Evolutionary conservation across 1,140 invertebrate genomes (phyloP).

Genomic region (Zaprionus ghesquierei): DNA sequence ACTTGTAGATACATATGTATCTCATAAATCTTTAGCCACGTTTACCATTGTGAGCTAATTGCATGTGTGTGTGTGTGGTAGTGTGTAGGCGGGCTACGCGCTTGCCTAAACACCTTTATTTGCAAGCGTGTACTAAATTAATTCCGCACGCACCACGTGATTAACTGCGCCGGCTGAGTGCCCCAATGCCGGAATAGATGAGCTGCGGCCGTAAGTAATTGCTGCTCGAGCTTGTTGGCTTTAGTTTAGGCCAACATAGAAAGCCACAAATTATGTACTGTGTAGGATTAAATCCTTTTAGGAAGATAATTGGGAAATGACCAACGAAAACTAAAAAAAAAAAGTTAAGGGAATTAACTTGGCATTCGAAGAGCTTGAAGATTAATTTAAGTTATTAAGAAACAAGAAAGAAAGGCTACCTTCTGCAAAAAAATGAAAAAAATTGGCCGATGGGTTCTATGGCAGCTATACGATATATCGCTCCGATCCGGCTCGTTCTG

Average conservation of each 20-base stretch:
- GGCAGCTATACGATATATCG: no score
- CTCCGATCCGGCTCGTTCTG: no score
- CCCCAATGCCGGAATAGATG: not conserved
- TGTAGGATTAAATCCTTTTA: not conserved
- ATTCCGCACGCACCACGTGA: conserved; percentile 30
- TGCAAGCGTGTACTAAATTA: conserved; percentile 23
- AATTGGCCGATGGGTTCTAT: no score
- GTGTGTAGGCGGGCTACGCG: not conserved
- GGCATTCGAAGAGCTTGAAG: no score
- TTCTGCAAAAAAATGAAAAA: no score
- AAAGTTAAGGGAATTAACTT: not conserved
- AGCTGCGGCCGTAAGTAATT: not conserved
- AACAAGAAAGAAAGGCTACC: no score
- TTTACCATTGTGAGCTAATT: not conserved
- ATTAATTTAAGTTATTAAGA: no score
- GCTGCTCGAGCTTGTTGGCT: not conserved
- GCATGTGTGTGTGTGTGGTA: not conserved
- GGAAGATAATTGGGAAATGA: no score
- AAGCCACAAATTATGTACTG: conserved; percentile 23
- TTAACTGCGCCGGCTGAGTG: conserved; percentile 22
- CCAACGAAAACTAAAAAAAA: not conserved
- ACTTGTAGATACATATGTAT: conserved; percentile 20
- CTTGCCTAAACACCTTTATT: not conserved
- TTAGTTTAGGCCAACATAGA: conserved; percentile 1
- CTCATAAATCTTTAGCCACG: conserved; percentile 20